phyloP scores from a whole-genome alignment of 2,113 vertebrate species.

The Morone saxatilis region DNA sequence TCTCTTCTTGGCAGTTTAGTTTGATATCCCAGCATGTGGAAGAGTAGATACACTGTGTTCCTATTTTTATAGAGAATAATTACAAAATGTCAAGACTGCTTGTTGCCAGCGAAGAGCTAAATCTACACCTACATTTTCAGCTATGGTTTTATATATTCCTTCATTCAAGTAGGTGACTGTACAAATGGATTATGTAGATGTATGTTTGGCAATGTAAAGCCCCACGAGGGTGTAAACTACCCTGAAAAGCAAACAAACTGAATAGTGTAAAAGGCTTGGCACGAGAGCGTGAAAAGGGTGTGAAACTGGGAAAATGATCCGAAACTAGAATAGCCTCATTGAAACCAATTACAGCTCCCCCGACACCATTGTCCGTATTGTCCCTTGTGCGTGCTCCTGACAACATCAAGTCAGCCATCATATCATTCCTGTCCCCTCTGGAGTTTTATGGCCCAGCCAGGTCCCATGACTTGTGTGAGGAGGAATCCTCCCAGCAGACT shows the following conservation, averaged over 20 bases:
- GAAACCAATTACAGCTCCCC: conserved; percentile 47
- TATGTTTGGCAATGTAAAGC: conserved; percentile 43
- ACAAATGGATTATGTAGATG: conserved; percentile 50
- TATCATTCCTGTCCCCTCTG: conserved; percentile 35
- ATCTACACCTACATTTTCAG: conserved; percentile 39
- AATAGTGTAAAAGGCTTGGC: conserved; percentile 42
- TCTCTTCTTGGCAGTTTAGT: conserved; percentile 50
- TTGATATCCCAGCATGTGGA: conserved; percentile 51
- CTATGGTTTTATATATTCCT: conserved; percentile 6
- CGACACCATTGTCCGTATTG: conserved; percentile 8
- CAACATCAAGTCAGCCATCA: conserved; percentile 39
- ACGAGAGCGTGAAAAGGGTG: conserved; percentile 7
- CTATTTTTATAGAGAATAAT: conserved; percentile 37
- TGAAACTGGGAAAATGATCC: conserved; percentile 42
- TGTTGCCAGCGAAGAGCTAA: conserved; percentile 32
- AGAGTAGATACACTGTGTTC: conserved; percentile 33
- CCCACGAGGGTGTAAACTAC: conserved; percentile 30
- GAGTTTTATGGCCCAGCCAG: conserved; percentile 37
- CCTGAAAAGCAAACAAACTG: conserved; percentile 45
- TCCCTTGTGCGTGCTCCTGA: conserved; percentile 33
- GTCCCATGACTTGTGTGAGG: conserved; percentile 32
- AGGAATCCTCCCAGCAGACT: conserved; percentile 33
- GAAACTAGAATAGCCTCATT: conserved; percentile 45
- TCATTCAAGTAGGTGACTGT: conserved; percentile 47
- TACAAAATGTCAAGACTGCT: conserved; percentile 33